Base-by-base conservation (phyloP, 2,113 vertebrate species). In the Cottus gobio region DNA sequence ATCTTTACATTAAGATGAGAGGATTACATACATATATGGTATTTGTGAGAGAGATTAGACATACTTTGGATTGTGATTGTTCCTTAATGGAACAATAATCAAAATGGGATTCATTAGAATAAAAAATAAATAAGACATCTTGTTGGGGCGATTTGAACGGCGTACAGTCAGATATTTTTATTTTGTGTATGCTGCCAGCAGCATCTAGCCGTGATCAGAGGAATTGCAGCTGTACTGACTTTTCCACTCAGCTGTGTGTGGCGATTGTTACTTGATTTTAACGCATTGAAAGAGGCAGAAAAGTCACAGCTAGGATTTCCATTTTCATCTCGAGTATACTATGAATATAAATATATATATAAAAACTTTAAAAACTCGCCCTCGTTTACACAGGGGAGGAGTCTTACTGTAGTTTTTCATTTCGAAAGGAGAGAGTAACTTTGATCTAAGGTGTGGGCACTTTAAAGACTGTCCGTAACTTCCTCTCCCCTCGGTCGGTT, bases 381-480 rank as follows among this genome's bases (percentile, higher is more conserved):
- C 22, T 54, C 22, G 8, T 34, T 36, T 48, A n/a, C 7, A 37
- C 20, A 9, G 3, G 6, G 13, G 10, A 42, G 6, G 18, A 42
- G 31, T 24, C 7, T 26, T 30, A 12, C 3, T 78, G 36, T 0
- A 65, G 9, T 20, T 39, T 20, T 70, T 42, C 65, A 8, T 44
- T 15, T 39, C 16, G 30, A 46, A 12, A 22, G 1, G 24, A 28
- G 10, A 28, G 5, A 12, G 13, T 18, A 1, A 24, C 57, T 60
- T 20, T 64, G 11, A 56, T 42, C 4, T 42, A 13, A 12, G 66
- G 36, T 73, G 81, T 67, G 44, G 30, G 75, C 82, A 89, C 80
- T 92, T 92, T 91, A 81, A 80, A 78, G 80, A 93, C 92, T 34
- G 80, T 90, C 91, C 88, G 88, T 91, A 87, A 80, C 83, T 85